Base-by-base conservation (phyloP, 2,113 vertebrate genomes). In the Pavo muticus region DNA sequence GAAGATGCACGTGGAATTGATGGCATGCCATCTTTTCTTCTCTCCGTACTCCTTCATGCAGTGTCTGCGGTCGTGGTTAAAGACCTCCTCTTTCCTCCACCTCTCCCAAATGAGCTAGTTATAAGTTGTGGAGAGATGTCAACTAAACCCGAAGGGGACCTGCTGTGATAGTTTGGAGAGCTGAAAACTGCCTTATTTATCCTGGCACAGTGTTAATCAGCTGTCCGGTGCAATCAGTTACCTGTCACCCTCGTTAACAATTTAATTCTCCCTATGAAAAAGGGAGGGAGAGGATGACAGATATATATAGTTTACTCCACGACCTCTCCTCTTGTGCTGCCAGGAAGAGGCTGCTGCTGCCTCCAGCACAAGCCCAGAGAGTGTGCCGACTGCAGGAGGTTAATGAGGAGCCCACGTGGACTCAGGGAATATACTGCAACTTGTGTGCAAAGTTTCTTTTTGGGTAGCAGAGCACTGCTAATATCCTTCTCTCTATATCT, bases 171-270 rank as follows among this genome's bases (percentile, higher is more conserved):
- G 42, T 60, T 56, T 69, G 73, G 60, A 86, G 56, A 93, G 79
- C 71, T 90, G 61, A 45, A 93, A 84, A 65, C 74, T 90, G 78
- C 87, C 45, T 89, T 88, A 77, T 95, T 88, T 85, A 72, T 78
- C 74, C 79, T 77, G 88, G 78, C 85, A 71, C 61, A 16, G 5
- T 39, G 61, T 83, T 96, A 94, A 94, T 95, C 90, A 94, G 56
- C 91, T 95, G 93, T 88, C 93, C 61, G n/a, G 84, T 68, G 82
- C 86, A 71, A 95, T 97, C 91, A 85, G 63, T 90, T 91, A 64
- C 6, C 3, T 48, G 72, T 85, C 93, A 91, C 30, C 44, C 44
- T 68, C 64, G 94, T 88, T 96, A 92, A 88, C 80, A 84, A 72
- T 90, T 91, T 92, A 90, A 85, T 95, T 95, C 61, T 74, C 35